Conservation (phyloP, 2,797 vertebrate genomes). For the Labroides dimidiatus region DNA sequence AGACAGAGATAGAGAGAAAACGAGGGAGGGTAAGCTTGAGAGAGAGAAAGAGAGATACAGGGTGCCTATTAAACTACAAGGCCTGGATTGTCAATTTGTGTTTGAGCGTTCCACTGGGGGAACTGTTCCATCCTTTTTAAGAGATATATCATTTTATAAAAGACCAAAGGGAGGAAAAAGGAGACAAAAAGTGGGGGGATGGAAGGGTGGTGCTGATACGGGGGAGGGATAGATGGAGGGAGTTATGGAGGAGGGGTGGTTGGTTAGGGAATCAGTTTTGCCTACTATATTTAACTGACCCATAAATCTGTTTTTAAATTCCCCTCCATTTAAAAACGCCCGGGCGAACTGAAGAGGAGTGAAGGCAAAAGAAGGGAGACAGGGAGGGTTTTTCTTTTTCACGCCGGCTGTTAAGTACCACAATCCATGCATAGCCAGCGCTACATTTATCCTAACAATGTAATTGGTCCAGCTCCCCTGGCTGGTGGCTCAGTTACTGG, state of each 20-base stretch:
- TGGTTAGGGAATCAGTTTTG: conserved; percentile 85
- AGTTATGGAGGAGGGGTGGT: conserved; percentile 77
- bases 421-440: conserved; percentile 85
- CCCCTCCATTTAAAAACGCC: conserved; percentile 87
- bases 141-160: conserved; percentile 88
- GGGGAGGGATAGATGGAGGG: conserved; percentile 72
- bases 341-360: conserved; percentile 63
- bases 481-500: conserved; percentile 87
- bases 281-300: conserved; percentile 92
- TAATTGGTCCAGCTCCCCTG: conserved; percentile 90
- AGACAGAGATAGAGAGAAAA: conserved; percentile 41
- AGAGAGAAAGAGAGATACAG: conserved; percentile 63
- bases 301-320: conserved; percentile 93
- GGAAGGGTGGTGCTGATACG: conserved; percentile 64
- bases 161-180: conserved; percentile 84
- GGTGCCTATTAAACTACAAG: conserved; percentile 82
- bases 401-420: conserved; percentile 88
- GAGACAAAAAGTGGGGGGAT: conserved; percentile 73
- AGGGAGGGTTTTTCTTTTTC: conserved; percentile 82
- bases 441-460: conserved; percentile 87
- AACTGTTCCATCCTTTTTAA: conserved; percentile 84
- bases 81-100: conserved; percentile 87
- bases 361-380: conserved; percentile 60
- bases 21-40: conserved; percentile 50
- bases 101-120: conserved; percentile 84